Percentiles rank a stretch among this genome's conserved stretches.
Conservation (phyloP, 2,797 vertebrate genomes). For the Loriculus beryllinus region DNA sequence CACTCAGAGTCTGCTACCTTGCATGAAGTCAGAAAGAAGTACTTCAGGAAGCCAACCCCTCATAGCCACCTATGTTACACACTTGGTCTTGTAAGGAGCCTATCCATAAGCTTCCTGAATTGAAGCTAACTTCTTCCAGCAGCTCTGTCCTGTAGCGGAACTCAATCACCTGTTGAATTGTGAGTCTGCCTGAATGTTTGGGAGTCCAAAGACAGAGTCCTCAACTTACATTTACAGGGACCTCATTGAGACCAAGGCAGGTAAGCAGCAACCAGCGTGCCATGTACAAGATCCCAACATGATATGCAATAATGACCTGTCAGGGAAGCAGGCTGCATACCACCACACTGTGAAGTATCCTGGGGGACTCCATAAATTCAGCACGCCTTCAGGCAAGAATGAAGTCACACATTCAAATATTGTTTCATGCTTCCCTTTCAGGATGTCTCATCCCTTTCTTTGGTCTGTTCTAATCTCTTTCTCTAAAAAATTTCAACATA, state of each 20-base stretch:
- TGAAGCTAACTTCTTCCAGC: not conserved
- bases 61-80: not conserved
- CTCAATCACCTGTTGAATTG: constrained; percentile 29
- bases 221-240: constrained; percentile 42
- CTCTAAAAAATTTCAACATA: constrained; percentile 51
- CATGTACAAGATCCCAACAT: constrained; percentile 67
- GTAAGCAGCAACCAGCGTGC: not conserved
- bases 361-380: constrained; percentile 81
- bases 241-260: not conserved
- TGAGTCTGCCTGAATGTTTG: constrained; percentile 41
- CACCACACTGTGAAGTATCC: constrained; percentile 80
- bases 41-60: not conserved
- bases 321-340: constrained; percentile 76
- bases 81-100: not conserved
- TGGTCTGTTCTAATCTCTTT: constrained; percentile 25
- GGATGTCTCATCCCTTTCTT: constrained; percentile 29
- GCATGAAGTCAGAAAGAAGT: not conserved
- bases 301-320: constrained; percentile 87
- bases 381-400: constrained; percentile 71
- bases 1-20: not conserved
- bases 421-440: constrained; percentile 34
- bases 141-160: constrained; percentile 13
- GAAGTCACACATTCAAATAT: constrained; percentile 78
- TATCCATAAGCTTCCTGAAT: not conserved
- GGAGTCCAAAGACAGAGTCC: constrained; percentile 46